phyloP scores from a whole-genome alignment of 2,888 invertebrate genomes.

The Drosophila fungiperda region DNA sequence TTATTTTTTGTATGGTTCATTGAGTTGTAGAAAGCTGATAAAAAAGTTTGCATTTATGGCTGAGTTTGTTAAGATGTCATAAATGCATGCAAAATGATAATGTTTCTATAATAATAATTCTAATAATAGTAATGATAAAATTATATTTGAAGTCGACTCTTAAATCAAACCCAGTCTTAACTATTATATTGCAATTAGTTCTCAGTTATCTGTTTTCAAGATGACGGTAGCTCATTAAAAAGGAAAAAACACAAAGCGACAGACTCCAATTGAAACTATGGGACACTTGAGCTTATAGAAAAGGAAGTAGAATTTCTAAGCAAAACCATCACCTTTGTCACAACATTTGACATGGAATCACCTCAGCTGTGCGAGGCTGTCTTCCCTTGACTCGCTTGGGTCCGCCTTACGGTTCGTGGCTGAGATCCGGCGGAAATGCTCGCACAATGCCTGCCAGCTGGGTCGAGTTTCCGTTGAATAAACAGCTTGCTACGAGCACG shows the following conservation, averaged over 20 bases:
- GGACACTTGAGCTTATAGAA: slow-evolving; percentile 41
- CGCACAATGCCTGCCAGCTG: slow-evolving; percentile 68
- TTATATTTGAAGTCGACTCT: background rate
- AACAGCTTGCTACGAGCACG: slow-evolving; percentile 21
- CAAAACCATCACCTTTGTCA: slow-evolving; percentile 67
- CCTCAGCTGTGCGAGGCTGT: slow-evolving; percentile 12
- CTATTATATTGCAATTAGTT: background rate
- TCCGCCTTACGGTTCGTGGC: slow-evolving; percentile 21
- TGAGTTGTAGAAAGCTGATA: background rate
- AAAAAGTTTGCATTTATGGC: background rate
- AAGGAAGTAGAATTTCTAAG: slow-evolving; percentile 21
- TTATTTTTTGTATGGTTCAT: background rate
- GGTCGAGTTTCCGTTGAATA: slow-evolving; percentile 55
- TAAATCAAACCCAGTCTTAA: slow-evolving; percentile 2
- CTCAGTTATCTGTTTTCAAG: slow-evolving; percentile 11
- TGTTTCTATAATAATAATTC: background rate
- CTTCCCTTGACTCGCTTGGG: background rate
- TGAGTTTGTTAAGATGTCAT: background rate
- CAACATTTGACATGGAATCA: slow-evolving; percentile 61
- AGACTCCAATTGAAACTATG: slow-evolving; percentile 61
- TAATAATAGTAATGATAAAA: background rate
- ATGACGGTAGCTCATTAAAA: slow-evolving; percentile 3
- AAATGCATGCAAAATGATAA: background rate
- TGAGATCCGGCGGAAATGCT: slow-evolving; percentile 60
- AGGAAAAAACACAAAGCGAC: slow-evolving; percentile 25